phyloP scores from a whole-genome alignment of 1,140 invertebrate species.

The Heliconius eleuchia region DNA sequence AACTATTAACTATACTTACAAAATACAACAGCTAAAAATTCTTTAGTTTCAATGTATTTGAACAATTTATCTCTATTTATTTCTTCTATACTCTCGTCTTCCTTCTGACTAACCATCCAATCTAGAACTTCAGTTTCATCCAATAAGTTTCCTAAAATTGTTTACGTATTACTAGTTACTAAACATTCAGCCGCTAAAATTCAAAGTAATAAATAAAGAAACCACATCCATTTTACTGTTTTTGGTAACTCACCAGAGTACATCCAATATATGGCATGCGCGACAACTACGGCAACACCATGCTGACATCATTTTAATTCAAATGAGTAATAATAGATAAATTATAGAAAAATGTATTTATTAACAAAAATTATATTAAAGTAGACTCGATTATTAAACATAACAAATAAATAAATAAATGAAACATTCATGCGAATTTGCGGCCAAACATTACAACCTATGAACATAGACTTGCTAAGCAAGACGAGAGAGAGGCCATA shows the following conservation, averaged over 20 bases:
- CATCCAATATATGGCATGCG: constrained; percentile 75
- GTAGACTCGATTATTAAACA: constrained; percentile 73
- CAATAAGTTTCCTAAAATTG: constrained; percentile 89
- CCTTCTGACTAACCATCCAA: constrained; percentile 96
- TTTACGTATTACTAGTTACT: constrained; percentile 62
- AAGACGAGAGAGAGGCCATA: constrained; percentile 44
- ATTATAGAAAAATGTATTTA: constrained; percentile 76
- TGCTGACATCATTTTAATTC: constrained; percentile 78
- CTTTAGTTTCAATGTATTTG: constrained; percentile 94
- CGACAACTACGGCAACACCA: constrained; percentile 75
- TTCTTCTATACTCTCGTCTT: constrained; percentile 95
- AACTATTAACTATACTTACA: constrained; percentile 86
- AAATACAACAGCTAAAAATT: constrained; percentile 95
- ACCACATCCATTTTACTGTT: constrained; percentile 78
- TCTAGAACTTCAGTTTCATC: constrained; percentile 93
- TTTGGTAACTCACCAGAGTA: constrained; percentile 73
- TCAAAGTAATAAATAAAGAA: constrained; percentile 58
- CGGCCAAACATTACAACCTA: constrained; percentile 75
- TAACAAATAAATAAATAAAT: constrained; percentile 70
- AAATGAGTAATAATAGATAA: constrained; percentile 70
- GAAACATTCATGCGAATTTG: constrained; percentile 77
- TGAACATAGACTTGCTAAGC: constrained; percentile 64
- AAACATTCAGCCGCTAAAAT: constrained; percentile 49
- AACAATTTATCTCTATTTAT: constrained; percentile 92
- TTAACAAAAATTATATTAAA: constrained; percentile 76